Percentiles rank a stretch among this genome's conserved stretches.
These are phyloP conservation scores for Oeneis ivallda DNA, from an alignment of 2,888 invertebrate genomes.

Conservation along the genomic window DNA sequence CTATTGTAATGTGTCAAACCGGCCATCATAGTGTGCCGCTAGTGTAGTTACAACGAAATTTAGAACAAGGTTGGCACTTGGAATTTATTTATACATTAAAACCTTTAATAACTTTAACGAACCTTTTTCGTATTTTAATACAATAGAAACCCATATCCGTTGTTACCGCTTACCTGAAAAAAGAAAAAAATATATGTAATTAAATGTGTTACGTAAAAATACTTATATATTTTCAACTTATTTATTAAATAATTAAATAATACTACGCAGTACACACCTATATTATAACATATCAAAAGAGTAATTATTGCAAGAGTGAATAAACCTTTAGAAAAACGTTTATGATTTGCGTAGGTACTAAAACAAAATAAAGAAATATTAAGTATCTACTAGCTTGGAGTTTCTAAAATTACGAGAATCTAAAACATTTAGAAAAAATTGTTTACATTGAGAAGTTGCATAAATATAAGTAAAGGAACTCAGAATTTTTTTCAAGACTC, in stretches of 20 bases:
- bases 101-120: background rate
- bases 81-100: too few relatives aligned
- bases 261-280: too few relatives aligned
- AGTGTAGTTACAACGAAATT: slow-evolving; percentile 4
- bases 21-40: too few relatives aligned
- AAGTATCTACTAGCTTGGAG: background rate
- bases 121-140: background rate
- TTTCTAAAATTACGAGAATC: background rate
- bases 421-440: background rate
- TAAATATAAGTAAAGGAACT: background rate
- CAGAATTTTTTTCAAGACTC: background rate
- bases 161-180: slow-evolving; percentile 18
- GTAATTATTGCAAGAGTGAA: too few relatives aligned
- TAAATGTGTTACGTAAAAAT: too few relatives aligned
- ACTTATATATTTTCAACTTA: too few relatives aligned
- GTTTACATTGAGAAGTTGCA: background rate
- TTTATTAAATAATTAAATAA: too few relatives aligned
- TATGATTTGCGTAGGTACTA: background rate
- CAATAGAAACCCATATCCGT: background rate
- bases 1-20: too few relatives aligned
- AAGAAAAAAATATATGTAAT: slow-evolving; percentile 4
- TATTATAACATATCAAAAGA: too few relatives aligned
- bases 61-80: background rate
- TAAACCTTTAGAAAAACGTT: too few relatives aligned
- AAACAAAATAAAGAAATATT: background rate